phyloP scores from a whole-genome alignment of 2,888 invertebrate species.

The Spialia ferax region DNA sequence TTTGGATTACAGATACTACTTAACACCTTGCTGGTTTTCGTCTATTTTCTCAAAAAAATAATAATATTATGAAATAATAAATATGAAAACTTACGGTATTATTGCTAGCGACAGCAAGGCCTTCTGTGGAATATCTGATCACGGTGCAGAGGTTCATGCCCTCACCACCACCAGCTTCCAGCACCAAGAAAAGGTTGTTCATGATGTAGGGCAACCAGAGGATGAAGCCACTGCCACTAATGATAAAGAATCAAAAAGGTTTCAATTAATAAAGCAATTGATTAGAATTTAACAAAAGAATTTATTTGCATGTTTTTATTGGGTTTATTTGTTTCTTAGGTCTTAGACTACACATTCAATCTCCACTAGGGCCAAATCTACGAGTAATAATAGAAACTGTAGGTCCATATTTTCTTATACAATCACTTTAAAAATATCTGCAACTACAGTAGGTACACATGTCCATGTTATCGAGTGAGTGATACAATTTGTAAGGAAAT shows the following conservation, averaged over 20 bases:
- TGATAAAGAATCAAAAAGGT: constrained; percentile 19
- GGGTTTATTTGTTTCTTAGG: no score
- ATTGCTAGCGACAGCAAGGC: constrained; percentile 54
- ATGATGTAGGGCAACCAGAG: constrained; percentile 82
- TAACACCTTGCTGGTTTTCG: no score
- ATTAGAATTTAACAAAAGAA: not conserved
- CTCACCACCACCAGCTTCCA: constrained; percentile 69
- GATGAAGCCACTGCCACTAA: constrained; percentile 80
- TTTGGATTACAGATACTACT: no score
- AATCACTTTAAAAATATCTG: no score
- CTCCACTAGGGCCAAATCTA: no score
- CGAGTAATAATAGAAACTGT: no score
- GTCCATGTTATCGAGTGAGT: no score
- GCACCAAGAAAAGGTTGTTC: constrained; percentile 77
- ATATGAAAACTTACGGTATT: constrained; percentile 56
- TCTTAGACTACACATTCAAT: no score
- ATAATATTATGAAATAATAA: not conserved
- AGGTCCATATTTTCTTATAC: no score
- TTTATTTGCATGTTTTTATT: no score
- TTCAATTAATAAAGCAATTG: not conserved
- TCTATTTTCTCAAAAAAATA: no score
- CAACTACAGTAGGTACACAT: no score
- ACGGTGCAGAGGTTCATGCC: constrained; percentile 79
- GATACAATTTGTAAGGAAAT: not conserved
- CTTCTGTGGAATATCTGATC: constrained; percentile 62